A percentile compares a stretch with the other conserved stretches of the same genome.
Conservation (phyloP, 1,140 invertebrate genomes). For the Drosophila parvula region DNA sequence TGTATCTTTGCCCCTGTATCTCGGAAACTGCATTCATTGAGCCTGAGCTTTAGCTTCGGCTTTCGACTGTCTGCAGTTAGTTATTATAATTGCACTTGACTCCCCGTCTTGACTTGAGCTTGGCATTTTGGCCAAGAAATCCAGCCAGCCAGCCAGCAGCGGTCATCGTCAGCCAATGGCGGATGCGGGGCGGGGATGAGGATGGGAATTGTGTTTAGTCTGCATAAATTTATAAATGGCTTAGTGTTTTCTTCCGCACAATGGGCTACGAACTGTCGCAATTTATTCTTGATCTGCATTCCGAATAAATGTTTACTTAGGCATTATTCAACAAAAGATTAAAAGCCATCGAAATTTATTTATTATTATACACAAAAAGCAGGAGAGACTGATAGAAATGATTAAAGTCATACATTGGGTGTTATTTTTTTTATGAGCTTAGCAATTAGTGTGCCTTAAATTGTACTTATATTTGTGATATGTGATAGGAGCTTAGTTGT, state of each 20-base stretch:
- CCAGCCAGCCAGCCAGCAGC: constrained; percentile 1
- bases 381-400: background rate
- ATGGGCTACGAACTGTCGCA: constrained; percentile 23
- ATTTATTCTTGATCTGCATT: constrained; percentile 29
- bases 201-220: constrained; percentile 29
- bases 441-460: background rate
- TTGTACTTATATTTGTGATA: too few species aligned
- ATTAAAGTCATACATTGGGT: background rate
- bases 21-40: constrained; percentile 34
- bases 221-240: constrained; percentile 49
- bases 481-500: background rate
- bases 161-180: background rate
- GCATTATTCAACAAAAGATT: constrained; percentile 29
- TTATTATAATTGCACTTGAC: constrained; percentile 57
- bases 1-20: constrained; percentile 13
- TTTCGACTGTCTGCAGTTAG: constrained; percentile 40
- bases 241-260: constrained; percentile 37
- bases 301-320: constrained; percentile 34
- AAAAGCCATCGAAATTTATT: constrained; percentile 3
- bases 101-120: constrained; percentile 34
- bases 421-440: background rate
- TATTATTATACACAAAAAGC: constrained; percentile 4
- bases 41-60: constrained; percentile 21
- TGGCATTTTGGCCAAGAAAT: constrained; percentile 15
- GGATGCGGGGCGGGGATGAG: background rate